Percentiles rank a stretch among this genome's conserved stretches.
These are phyloP conservation scores for Chinchilla lanigera DNA, from an alignment of 2,113 vertebrate species.

Conservation along the genomic window DNA sequence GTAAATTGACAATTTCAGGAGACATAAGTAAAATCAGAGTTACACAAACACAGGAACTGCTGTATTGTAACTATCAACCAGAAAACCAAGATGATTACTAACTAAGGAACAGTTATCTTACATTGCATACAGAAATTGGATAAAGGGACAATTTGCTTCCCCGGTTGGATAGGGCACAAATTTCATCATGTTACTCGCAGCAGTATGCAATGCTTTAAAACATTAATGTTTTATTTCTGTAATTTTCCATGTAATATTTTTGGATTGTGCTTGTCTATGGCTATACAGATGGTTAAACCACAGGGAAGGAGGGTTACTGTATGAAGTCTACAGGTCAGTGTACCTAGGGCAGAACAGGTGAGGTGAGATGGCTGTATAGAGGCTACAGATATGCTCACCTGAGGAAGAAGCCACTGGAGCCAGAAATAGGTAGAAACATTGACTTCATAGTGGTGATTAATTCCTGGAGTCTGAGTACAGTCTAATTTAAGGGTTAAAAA, in stretches of 20 bases:
- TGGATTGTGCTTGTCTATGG: neutral
- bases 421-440: neutral
- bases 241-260: neutral
- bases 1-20: neutral
- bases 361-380: neutral
- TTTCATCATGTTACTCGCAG: too few relatives aligned
- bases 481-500: neutral
- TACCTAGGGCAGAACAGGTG: too few relatives aligned
- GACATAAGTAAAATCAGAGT: neutral
- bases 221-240: too few relatives aligned
- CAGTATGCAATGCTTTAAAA: too few relatives aligned
- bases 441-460: neutral
- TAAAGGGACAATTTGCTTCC: neutral
- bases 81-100: neutral
- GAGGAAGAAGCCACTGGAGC: neutral
- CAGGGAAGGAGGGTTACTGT: too few relatives aligned
- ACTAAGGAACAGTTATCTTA: neutral
- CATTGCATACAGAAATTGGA: neutral
- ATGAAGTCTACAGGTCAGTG: too few relatives aligned
- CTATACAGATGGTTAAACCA: neutral
- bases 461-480: rapidly evolving
- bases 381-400: neutral
- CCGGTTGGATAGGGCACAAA: too few relatives aligned
- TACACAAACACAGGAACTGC: neutral
- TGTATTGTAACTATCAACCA: neutral